phyloP scores from a whole-genome alignment of 1,140 invertebrate species.

The Geopemphigus sp. region DNA sequence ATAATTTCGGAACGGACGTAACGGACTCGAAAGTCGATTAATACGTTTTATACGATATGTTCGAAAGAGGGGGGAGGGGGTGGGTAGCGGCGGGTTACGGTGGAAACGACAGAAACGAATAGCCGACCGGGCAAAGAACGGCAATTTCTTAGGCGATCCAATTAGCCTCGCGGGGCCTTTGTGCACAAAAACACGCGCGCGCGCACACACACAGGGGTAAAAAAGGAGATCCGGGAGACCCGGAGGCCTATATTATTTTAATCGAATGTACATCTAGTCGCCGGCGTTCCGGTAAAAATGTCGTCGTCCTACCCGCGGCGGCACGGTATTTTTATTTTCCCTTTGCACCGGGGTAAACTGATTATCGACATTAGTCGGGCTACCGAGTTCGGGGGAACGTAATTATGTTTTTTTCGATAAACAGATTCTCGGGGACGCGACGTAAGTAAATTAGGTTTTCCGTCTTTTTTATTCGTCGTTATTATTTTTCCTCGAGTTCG shows the following conservation, averaged over 20 bases:
- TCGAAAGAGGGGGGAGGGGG: too few relatives aligned
- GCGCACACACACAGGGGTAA: not conserved
- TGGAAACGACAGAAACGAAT: slow-evolving; percentile 28
- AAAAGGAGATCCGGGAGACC: not conserved
- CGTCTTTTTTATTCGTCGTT: slow-evolving; percentile 7
- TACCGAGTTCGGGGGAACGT: slow-evolving; percentile 29
- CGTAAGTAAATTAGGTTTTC: slow-evolving; percentile 31
- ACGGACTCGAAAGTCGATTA: not conserved
- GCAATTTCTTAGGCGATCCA: slow-evolving; percentile 28
- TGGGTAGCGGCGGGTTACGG: too few relatives aligned
- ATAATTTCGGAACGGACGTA: too few relatives aligned
- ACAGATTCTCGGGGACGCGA: slow-evolving; percentile 12
- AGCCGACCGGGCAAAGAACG: not conserved
- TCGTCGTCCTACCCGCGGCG: not conserved
- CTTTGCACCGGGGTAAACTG: slow-evolving; percentile 13
- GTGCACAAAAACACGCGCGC: slow-evolving; percentile 1
- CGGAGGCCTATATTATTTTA: slow-evolving; percentile 37
- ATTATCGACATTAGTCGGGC: slow-evolving; percentile 43
- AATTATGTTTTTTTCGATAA: slow-evolving; percentile 41
- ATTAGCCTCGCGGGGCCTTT: slow-evolving; percentile 31
- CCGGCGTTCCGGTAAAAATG: slow-evolving; percentile 30
- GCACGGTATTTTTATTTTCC: slow-evolving; percentile 2
- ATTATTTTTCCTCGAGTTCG: not conserved
- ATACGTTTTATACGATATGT: not conserved
- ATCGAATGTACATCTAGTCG: slow-evolving; percentile 26